These are phyloP conservation scores for Uromys caudimaculatus DNA, from an alignment of 2,797 vertebrate species.

Conservation along the genomic window DNA sequence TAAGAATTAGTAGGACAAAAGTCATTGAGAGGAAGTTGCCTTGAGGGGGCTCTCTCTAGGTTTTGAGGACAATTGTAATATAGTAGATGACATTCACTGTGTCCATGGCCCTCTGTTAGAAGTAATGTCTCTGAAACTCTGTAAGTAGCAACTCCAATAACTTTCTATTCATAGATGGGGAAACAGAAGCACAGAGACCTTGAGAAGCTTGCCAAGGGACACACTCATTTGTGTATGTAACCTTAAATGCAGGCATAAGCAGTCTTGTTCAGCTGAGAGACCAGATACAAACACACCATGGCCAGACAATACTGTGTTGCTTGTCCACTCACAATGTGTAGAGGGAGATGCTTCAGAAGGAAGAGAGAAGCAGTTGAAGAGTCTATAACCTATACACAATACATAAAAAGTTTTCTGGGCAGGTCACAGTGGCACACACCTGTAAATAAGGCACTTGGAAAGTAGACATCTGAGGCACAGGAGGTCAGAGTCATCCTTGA, in stretches of 20 bases:
- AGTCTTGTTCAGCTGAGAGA: not conserved
- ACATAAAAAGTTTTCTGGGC: too few species aligned
- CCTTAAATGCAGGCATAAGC: not conserved
- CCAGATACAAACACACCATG: not conserved
- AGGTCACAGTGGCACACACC: too few species aligned
- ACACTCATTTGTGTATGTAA: not conserved
- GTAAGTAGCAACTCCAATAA: not conserved
- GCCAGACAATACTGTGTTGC: not conserved
- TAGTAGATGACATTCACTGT: not conserved
- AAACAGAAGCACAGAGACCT: not conserved
- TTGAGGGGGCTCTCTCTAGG: not conserved
- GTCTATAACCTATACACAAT: not conserved
- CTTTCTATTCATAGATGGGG: not conserved
- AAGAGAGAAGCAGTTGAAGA: not conserved
- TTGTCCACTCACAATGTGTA: not conserved
- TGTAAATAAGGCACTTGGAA: not conserved
- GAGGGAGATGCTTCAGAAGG: not conserved
- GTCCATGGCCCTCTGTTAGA: not conserved
- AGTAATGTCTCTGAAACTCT: not conserved
- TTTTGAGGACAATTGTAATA: not conserved
- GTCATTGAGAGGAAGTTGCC: not conserved
- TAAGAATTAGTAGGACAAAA: not conserved
- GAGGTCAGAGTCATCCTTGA: not conserved
- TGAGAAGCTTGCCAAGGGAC: not conserved
- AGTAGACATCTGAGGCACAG: not conserved